Evolutionary conservation across 1,140 invertebrate genomes (phyloP).

Genomic region (Aphis gossypii): DNA sequence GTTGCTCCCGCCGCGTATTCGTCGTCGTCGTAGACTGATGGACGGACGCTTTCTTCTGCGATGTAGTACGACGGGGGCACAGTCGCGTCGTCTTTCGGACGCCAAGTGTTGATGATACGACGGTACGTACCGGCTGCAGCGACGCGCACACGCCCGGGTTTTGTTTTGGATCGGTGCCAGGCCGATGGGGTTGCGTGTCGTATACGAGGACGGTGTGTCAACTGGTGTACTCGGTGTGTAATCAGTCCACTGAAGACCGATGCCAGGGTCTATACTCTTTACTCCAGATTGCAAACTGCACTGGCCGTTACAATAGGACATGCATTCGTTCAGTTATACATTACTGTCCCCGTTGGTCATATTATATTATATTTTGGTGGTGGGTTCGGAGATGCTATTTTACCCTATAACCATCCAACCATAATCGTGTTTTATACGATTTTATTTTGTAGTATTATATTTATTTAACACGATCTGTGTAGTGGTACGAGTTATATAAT

Average conservation of each 20-base stretch:
- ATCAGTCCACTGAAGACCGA: not conserved
- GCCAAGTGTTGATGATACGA: not conserved
- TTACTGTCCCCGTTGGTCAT: not conserved
- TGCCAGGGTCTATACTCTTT: not conserved
- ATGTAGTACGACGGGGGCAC: not conserved
- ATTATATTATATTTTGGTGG: too few species aligned
- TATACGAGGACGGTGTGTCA: not conserved
- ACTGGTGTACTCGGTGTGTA: not conserved
- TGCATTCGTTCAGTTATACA: not conserved
- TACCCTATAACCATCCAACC: not conserved
- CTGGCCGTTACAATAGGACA: not conserved
- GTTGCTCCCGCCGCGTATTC: slow-evolving; percentile 20
- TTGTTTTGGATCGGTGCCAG: not conserved
- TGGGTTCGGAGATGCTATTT: not conserved
- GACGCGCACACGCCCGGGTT: not conserved
- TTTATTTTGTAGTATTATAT: too few species aligned
- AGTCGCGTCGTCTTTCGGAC: not conserved
- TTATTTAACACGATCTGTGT: too few species aligned
- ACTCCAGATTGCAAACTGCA: too few species aligned
- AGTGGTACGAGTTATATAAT: too few species aligned
- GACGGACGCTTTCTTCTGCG: not conserved
- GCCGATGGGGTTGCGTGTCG: not conserved
- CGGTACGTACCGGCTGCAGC: not conserved
- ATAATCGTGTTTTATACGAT: too few species aligned
- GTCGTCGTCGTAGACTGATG: not conserved